Base-by-base conservation (phyloP, 2,113 vertebrate genomes). In the Bucco capensis region DNA sequence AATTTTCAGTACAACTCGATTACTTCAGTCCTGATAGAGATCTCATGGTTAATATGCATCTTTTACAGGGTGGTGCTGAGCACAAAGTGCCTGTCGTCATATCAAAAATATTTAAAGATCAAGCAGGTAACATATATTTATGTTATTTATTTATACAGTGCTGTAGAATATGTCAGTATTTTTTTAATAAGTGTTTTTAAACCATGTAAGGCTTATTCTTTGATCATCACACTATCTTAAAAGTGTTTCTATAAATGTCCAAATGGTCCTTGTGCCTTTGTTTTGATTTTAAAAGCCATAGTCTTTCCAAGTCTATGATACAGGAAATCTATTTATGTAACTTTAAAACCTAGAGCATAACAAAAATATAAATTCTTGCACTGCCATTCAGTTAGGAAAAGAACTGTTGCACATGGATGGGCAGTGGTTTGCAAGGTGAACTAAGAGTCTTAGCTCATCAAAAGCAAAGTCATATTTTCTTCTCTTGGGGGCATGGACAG, bases 61-160 rank as follows among this genome's bases (percentile, higher is more conserved):
- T 95, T 81, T 98, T 98, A 53, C 97, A 99, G 99, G 99, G 99
- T 67, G 99, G 99, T 74, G 98, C 98, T 35, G 98, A 99, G 96
- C 98, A 99, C 96, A 98, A 98, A 86, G 98, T 99, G 67, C 98
- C 99, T 51, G 98, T 99, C 74, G 98, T 99, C 97, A 98, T 99
- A 96, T 99, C 99, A 64, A 99, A 98, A 98, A 98, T 99, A 96
- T 98, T 99, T 96, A 99, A 98, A 98, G 98, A 98, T 97, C 99
- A 98, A 98, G 97, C 98, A 98, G 99, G 99, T 99, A 98, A 98
- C 16, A n/a, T 69, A 64, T 50, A 19, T 56, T 81, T 78, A 31
- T 69, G 14, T 38, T 90, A 44, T 60, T 94, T 84, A 57, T 28
- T 37, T 50, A 11, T 13, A 5, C 27, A 33, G 7, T 28, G 28